Evolutionary conservation across 2,113 vertebrate genomes (phyloP).

Genomic region (Geothlypis trichas): DNA sequence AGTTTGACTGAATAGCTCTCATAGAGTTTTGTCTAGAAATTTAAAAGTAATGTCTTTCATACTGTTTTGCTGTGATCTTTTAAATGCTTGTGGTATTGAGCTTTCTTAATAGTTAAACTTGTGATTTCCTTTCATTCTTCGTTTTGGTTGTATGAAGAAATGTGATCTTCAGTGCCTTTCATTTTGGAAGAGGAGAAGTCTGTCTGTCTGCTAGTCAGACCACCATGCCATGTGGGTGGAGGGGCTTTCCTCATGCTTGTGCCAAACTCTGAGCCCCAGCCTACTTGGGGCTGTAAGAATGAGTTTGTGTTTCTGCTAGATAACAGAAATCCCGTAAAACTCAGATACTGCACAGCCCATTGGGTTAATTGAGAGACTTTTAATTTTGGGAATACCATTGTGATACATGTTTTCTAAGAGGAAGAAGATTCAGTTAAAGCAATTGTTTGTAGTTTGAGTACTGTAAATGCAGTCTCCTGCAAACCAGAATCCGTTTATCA

Average conservation of each 20-base stretch:
- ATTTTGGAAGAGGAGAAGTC: neutral
- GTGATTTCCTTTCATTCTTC: neutral
- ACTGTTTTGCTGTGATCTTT: neutral
- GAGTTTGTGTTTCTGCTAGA: neutral
- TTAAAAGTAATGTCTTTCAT: neutral
- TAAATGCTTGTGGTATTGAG: slow-evolving; percentile 20
- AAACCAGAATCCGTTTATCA: neutral
- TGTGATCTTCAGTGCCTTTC: neutral
- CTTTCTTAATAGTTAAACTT: neutral
- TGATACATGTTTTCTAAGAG: neutral
- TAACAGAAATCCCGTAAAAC: neutral
- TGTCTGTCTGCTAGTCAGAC: neutral
- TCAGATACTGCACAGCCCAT: neutral
- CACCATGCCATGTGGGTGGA: accelerated
- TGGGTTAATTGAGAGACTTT: neutral
- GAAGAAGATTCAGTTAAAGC: neutral
- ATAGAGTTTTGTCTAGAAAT: neutral
- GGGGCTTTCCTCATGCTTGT: neutral
- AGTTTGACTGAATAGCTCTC: neutral
- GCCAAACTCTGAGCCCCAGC: neutral
- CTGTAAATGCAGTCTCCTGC: neutral
- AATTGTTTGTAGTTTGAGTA: neutral
- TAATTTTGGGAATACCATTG: neutral
- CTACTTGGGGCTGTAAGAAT: neutral
- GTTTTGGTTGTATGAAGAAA: neutral